Evolutionary conservation across 1,140 invertebrate genomes (phyloP).

Genomic region (Conus ventricosus): DNA sequence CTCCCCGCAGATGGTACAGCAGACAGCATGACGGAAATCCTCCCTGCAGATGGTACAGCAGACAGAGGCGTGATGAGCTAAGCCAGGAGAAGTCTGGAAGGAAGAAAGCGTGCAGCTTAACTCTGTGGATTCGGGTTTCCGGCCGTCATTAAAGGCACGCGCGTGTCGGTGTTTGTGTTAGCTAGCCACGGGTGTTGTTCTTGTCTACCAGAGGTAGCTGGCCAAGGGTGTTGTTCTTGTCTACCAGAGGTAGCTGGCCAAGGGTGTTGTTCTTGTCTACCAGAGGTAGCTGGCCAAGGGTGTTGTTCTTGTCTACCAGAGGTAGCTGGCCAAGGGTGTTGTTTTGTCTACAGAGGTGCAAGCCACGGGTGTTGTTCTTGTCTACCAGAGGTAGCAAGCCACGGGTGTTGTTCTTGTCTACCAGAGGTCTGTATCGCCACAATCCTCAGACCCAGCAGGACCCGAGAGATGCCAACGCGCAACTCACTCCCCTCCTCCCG

Average conservation of each 20-base stretch:
- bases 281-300: too few species aligned
- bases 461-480: neutral
- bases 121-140: neutral
- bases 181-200: neutral
- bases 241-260: neutral
- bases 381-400: too few species aligned
- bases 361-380: too few species aligned
- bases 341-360: too few species aligned
- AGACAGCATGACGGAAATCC: too few species aligned
- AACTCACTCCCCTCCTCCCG: too few species aligned
- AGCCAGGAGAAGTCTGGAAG: neutral
- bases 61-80: neutral
- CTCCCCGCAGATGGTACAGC: too few species aligned
- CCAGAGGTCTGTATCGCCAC: neutral
- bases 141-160: neutral
- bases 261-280: neutral
- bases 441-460: neutral
- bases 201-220: neutral
- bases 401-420: too few species aligned
- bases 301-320: too few species aligned
- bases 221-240: neutral
- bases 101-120: neutral
- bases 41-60: too few species aligned
- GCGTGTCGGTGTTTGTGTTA: constrained; percentile 16
- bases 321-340: too few species aligned